Percentiles rank a stretch among this genome's conserved stretches.
phyloP scores from a whole-genome alignment of 2,797 vertebrate species.

The Sebastes matsubarae region DNA sequence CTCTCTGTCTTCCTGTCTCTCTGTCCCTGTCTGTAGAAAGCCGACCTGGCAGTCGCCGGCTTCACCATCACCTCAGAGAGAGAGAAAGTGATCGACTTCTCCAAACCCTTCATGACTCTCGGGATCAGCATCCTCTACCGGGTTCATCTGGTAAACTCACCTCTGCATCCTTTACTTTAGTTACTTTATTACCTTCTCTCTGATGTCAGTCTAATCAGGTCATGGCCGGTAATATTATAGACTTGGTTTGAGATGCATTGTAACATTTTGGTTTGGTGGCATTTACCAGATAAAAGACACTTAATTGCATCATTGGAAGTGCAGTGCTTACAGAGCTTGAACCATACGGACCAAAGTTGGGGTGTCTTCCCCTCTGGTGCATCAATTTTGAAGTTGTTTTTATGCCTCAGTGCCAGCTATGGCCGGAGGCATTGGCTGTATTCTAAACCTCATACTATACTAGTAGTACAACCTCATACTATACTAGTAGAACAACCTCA shows the following conservation, averaged over 20 bases:
- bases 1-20: background rate
- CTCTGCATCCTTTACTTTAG: background rate
- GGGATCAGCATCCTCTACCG: constrained; percentile 93
- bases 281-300: background rate
- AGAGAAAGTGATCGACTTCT: constrained; percentile 89
- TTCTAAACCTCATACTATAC: too few species aligned
- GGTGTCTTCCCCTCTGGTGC: background rate
- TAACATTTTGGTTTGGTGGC: too few species aligned
- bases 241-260: too few species aligned
- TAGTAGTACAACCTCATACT: too few species aligned
- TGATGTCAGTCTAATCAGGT: background rate
- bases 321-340: too few species aligned
- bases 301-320: background rate
- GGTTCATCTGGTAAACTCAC: constrained; percentile 78
- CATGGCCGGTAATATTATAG: too few species aligned
- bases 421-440: too few species aligned
- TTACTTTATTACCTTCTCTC: background rate
- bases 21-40: constrained; percentile 80
- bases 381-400: too few species aligned
- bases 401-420: too few species aligned
- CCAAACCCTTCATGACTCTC: constrained; percentile 92
- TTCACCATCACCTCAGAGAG: constrained; percentile 93
- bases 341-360: too few species aligned
- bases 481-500: too few species aligned
- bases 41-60: constrained; percentile 89